Conservation (phyloP, 2,888 invertebrate genomes). For the Seira musarum region DNA sequence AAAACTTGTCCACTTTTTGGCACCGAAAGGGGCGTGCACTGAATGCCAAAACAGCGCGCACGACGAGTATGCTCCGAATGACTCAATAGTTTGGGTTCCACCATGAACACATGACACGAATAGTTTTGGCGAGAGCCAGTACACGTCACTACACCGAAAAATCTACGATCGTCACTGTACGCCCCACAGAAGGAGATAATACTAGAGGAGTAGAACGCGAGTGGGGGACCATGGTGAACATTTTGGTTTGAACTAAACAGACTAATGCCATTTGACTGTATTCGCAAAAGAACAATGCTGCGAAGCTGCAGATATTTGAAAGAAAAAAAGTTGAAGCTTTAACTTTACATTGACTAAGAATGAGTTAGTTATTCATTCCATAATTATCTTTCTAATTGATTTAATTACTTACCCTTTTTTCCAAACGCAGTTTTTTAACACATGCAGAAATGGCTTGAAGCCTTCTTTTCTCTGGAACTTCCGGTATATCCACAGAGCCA, state of each 20-base stretch:
- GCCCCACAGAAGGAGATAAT: constrained; percentile 89
- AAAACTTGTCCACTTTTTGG: constrained; percentile 69
- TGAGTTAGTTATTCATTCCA: not conserved
- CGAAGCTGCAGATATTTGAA: constrained; percentile 62
- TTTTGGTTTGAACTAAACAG: constrained; percentile 69
- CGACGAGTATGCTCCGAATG: constrained; percentile 86
- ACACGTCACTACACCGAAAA: constrained; percentile 93
- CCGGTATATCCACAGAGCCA: constrained; percentile 95
- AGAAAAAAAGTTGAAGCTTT: constrained; percentile 19
- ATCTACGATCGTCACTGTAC: constrained; percentile 90
- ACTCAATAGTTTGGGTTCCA: constrained; percentile 88
- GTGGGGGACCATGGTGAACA: constrained; percentile 66
- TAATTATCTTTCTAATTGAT: not conserved
- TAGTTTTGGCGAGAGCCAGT: constrained; percentile 73
- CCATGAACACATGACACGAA: constrained; percentile 95
- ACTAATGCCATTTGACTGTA: constrained; percentile 68
- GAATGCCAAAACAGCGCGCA: constrained; percentile 87
- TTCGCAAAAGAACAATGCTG: constrained; percentile 67
- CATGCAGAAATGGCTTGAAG: constrained; percentile 80
- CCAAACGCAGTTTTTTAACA: constrained; percentile 89
- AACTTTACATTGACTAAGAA: not conserved
- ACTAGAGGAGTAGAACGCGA: constrained; percentile 68
- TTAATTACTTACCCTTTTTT: constrained; percentile 79
- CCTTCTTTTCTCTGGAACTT: constrained; percentile 79
- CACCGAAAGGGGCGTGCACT: constrained; percentile 86